Conservation (phyloP, 2,797 vertebrate species). For the Dallia pectoralis region DNA sequence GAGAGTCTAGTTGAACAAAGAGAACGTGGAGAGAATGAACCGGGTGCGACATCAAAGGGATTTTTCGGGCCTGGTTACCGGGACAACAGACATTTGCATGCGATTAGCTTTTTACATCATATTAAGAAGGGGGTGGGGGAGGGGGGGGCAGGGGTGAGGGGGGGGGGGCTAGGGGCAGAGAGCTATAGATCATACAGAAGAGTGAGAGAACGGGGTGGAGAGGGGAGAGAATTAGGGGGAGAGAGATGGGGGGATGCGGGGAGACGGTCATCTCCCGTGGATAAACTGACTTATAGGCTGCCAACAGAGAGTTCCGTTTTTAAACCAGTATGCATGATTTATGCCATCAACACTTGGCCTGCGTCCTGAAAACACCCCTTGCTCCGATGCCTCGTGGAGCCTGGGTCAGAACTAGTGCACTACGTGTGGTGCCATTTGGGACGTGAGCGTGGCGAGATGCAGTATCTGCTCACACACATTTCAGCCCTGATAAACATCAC, state of each 20-base stretch:
- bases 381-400: neutral
- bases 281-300: slow-evolving; percentile 75
- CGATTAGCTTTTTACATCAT: slow-evolving; percentile 87
- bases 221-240: slow-evolving; percentile 33
- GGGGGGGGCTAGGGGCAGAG: slow-evolving; percentile 24
- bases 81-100: slow-evolving; percentile 88
- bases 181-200: slow-evolving; percentile 20
- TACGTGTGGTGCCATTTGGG: neutral
- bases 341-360: neutral
- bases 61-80: slow-evolving; percentile 84
- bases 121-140: slow-evolving; percentile 78
- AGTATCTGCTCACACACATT: slow-evolving; percentile 46
- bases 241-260: slow-evolving; percentile 12
- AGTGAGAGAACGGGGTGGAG: slow-evolving; percentile 39
- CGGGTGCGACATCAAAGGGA: slow-evolving; percentile 85
- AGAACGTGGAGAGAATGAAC: slow-evolving; percentile 84
- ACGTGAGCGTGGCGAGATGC: slow-evolving; percentile 46
- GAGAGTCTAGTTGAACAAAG: slow-evolving; percentile 78
- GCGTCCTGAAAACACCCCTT: neutral
- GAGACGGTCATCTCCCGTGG: slow-evolving; percentile 71
- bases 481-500: neutral
- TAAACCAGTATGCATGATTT: slow-evolving; percentile 53
- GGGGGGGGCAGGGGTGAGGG: slow-evolving; percentile 47
- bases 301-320: slow-evolving; percentile 71
- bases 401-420: neutral